phyloP scores from a whole-genome alignment of 2,797 vertebrate genomes.

The Rhadinocentrus ornatus region DNA sequence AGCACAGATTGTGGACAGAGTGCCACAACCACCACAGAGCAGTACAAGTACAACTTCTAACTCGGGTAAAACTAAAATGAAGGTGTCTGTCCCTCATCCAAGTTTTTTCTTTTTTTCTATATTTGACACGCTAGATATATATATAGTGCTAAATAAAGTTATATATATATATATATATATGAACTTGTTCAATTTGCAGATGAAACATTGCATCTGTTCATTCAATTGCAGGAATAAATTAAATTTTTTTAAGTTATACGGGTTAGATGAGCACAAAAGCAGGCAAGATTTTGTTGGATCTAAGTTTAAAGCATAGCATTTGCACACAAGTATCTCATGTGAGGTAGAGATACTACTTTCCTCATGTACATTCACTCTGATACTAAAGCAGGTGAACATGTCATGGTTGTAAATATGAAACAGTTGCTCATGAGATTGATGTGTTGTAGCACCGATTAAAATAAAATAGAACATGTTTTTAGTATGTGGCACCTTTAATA shows the following conservation, averaged over 20 bases:
- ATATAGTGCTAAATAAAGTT: background rate
- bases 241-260: conserved; percentile 11
- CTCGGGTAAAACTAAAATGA: conserved; percentile 21
- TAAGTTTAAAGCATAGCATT: conserved; percentile 65
- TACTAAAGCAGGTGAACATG: conserved; percentile 45
- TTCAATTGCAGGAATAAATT: conserved; percentile 31
- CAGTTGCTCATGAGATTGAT: conserved; percentile 63
- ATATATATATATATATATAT: conserved; percentile 18
- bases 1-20: conserved; percentile 30
- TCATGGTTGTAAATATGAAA: conserved; percentile 59
- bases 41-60: conserved; percentile 12
- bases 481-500: conserved; percentile 23
- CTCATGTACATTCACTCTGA: conserved; percentile 43
- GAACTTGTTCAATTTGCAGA: conserved; percentile 23
- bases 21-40: conserved; percentile 23
- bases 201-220: conserved; percentile 16
- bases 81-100: background rate
- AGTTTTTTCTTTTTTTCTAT: conserved; percentile 11
- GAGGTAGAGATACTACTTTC: conserved; percentile 55
- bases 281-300: conserved; percentile 45
- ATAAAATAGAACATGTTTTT: background rate
- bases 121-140: conserved; percentile 37
- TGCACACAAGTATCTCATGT: conserved; percentile 70
- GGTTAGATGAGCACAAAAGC: conserved; percentile 38
- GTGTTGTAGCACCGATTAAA: conserved; percentile 37